These are phyloP conservation scores for Lasioglossum villosulum DNA, from an alignment of 2,888 invertebrate species.

Conservation along the genomic window DNA sequence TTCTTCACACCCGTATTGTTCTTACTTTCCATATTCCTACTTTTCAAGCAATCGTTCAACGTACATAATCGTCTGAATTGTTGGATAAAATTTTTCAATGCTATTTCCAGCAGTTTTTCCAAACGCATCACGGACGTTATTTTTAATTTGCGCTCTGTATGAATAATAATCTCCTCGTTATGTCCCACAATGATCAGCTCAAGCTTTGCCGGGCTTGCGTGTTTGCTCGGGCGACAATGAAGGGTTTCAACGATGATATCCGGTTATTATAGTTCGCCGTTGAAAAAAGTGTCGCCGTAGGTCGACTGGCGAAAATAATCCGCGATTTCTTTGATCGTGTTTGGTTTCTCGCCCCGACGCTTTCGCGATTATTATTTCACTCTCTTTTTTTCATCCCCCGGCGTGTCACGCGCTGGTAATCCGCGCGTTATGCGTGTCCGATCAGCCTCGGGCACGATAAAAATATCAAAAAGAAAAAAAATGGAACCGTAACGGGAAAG, in stretches of 20 bases:
- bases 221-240: background rate
- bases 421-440: slow-evolving; percentile 63
- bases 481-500: slow-evolving; percentile 41
- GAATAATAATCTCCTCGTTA: background rate
- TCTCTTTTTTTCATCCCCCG: background rate
- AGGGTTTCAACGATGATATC: background rate
- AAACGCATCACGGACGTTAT: background rate
- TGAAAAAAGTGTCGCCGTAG: background rate
- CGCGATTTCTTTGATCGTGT: slow-evolving; percentile 47
- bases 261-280: slow-evolving; percentile 2
- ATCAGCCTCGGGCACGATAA: slow-evolving; percentile 41
- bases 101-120: background rate
- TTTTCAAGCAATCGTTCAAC: background rate
- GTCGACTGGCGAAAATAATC: slow-evolving; percentile 21
- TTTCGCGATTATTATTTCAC: slow-evolving; percentile 30
- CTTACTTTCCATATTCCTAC: background rate
- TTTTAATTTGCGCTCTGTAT: background rate
- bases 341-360: slow-evolving; percentile 35
- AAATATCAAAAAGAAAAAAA: slow-evolving; percentile 17
- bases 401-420: slow-evolving; percentile 69
- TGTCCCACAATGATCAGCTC: background rate
- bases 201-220: background rate
- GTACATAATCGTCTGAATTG: background rate
- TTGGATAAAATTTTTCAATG: background rate
- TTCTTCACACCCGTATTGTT: background rate